phyloP scores from a whole-genome alignment of 2,797 vertebrate genomes.

The Pelochelys cantorii region DNA sequence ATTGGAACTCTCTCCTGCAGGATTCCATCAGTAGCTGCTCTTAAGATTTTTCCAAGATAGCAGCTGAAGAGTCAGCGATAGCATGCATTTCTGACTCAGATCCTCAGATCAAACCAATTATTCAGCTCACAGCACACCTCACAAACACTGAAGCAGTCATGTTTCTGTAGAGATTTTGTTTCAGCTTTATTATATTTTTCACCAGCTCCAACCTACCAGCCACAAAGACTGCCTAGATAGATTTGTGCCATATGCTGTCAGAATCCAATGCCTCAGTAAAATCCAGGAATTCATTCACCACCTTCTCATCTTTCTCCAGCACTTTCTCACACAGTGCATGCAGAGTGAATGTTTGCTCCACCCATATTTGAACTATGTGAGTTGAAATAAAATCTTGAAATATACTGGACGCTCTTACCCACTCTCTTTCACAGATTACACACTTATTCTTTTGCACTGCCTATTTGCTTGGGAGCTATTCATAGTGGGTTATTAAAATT shows the following conservation, averaged over 20 bases:
- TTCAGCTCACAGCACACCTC: not conserved
- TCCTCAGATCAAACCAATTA: not conserved
- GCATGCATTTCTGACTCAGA: not conserved
- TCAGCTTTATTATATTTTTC: not conserved
- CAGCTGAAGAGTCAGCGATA: not conserved
- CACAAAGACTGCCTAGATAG: not conserved
- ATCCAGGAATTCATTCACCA: not conserved
- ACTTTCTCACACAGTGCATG: not conserved
- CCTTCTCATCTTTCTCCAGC: not conserved
- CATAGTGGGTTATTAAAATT: constrained; percentile 11
- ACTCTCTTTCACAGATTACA: not conserved
- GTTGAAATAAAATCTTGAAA: constrained; percentile 22
- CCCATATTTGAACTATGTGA: constrained; percentile 2
- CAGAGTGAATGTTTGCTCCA: constrained; percentile 15
- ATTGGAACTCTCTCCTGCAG: not conserved
- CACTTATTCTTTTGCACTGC: not conserved
- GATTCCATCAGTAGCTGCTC: not conserved
- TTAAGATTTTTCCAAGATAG: not conserved
- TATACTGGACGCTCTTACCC: not conserved
- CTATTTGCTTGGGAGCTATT: not conserved
- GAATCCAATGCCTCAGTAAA: not conserved
- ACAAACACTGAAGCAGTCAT: not conserved
- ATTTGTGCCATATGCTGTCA: not conserved
- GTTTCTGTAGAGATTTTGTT: not conserved
- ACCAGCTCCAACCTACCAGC: not conserved